These are phyloP conservation scores for Aculops lycopersici DNA, from an alignment of 1,140 invertebrate species.

Conservation along the genomic window DNA sequence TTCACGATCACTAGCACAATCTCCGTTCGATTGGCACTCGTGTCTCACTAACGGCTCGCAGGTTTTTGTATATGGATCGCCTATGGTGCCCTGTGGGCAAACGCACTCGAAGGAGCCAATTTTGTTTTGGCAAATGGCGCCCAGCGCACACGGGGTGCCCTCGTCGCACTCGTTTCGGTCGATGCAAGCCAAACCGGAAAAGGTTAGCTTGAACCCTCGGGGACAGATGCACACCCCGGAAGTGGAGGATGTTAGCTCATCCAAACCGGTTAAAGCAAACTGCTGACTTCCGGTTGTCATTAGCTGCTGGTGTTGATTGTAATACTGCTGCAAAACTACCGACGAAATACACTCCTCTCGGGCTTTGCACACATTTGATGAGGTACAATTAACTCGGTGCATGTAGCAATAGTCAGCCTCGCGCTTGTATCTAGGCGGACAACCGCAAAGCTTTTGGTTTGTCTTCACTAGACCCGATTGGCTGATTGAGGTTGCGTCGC, in stretches of 20 bases:
- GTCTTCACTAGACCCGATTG: too few relatives aligned
- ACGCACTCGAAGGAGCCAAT: constrained; percentile 29
- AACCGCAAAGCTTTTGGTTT: too few relatives aligned
- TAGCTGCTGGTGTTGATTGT: too few relatives aligned
- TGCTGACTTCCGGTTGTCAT: too few relatives aligned
- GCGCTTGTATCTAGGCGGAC: constrained; percentile 11
- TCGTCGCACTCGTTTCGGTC: constrained; percentile 7
- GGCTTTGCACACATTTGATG: constrained; percentile 14
- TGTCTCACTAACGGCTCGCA: constrained; percentile 31
- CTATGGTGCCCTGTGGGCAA: constrained; percentile 36
- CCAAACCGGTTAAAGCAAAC: background rate
- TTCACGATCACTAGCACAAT: constrained; percentile 24
- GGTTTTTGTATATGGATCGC: constrained; percentile 35
- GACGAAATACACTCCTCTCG: constrained; percentile 13
- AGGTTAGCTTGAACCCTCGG: constrained; percentile 11
- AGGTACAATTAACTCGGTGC: constrained; percentile 13
- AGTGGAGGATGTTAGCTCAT: constrained; percentile 9
- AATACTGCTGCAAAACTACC: too few relatives aligned
- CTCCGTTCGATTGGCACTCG: constrained; percentile 39
- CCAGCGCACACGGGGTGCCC: constrained; percentile 41
- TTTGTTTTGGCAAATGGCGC: constrained; percentile 35
- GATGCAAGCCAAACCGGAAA: constrained; percentile 11
- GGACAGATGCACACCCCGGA: constrained; percentile 14
- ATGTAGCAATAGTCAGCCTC: constrained; percentile 13
- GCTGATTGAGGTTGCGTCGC: too few relatives aligned